Percentiles rank a stretch among this genome's conserved stretches.
phyloP scores from a whole-genome alignment of 2,797 vertebrate genomes.

The Microhierax caerulescens region DNA sequence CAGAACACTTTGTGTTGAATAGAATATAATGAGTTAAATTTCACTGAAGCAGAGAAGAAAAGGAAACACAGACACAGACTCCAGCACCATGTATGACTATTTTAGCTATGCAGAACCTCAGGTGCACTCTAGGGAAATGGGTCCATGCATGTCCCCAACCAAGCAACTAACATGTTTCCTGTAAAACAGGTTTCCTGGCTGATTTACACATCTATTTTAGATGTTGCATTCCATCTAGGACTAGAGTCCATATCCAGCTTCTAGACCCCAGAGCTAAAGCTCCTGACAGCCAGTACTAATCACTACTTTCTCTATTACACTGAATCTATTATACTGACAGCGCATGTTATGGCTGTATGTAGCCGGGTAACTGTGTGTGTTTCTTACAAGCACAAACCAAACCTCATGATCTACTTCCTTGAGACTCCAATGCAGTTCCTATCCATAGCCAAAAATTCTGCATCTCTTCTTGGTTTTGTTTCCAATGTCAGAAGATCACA shows the following conservation, averaged over 20 bases:
- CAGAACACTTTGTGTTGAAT: not conserved
- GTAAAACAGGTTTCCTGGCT: not conserved
- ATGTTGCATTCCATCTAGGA: not conserved
- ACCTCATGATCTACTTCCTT: not conserved
- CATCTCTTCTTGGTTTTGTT: not conserved
- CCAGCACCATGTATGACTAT: not conserved
- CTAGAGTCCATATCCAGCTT: not conserved
- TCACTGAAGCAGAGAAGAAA: not conserved
- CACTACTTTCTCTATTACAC: not conserved
- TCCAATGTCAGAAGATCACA: not conserved
- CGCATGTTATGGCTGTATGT: not conserved
- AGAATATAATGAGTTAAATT: not conserved
- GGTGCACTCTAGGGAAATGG: fast-evolving
- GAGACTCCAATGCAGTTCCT: not conserved
- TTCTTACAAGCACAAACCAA: not conserved
- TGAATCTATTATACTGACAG: not conserved
- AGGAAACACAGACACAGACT: not conserved
- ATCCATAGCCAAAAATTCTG: not conserved
- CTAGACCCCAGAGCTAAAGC: not conserved
- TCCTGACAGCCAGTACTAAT: not conserved
- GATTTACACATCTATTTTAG: not conserved
- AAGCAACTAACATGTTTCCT: not conserved
- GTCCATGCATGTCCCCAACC: not conserved
- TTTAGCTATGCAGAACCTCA: not conserved
- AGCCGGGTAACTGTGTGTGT: not conserved